phyloP scores from a whole-genome alignment of 2,888 invertebrate genomes.

The Drosophila robusta region DNA sequence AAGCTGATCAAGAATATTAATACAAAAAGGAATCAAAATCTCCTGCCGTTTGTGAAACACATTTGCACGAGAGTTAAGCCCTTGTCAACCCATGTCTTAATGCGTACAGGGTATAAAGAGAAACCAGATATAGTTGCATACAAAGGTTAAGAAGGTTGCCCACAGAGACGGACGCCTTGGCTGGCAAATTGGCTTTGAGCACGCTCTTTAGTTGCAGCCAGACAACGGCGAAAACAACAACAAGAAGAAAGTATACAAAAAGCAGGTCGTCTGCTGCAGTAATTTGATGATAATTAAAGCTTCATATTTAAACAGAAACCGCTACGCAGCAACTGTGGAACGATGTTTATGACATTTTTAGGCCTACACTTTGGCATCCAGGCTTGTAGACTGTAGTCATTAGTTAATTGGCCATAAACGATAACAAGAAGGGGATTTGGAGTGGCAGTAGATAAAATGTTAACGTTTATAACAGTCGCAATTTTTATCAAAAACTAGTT shows the following conservation, averaged over 20 bases:
- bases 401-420: conserved; percentile 4
- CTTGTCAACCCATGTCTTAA: neutral
- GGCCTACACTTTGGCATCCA: conserved; percentile 32
- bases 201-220: conserved; percentile 62
- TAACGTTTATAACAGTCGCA: neutral
- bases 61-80: no score
- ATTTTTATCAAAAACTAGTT: neutral
- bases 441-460: neutral
- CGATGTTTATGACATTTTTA: conserved; percentile 33
- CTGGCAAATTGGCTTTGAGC: conserved; percentile 64
- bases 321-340: conserved; percentile 18
- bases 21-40: neutral
- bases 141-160: conserved; percentile 21
- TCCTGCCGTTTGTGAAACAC: no score
- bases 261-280: conserved; percentile 49
- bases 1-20: no score
- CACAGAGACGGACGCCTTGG: conserved; percentile 18
- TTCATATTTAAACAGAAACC: conserved; percentile 34
- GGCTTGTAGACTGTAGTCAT: neutral
- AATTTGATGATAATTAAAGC: conserved; percentile 51
- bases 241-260: conserved; percentile 27
- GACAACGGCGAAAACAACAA: conserved; percentile 36
- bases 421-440: neutral
- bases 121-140: conserved; percentile 6
- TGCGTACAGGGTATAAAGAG: conserved; percentile 8